Conservation (phyloP, 2,888 invertebrate genomes). For the Stictocephala bisonia region DNA sequence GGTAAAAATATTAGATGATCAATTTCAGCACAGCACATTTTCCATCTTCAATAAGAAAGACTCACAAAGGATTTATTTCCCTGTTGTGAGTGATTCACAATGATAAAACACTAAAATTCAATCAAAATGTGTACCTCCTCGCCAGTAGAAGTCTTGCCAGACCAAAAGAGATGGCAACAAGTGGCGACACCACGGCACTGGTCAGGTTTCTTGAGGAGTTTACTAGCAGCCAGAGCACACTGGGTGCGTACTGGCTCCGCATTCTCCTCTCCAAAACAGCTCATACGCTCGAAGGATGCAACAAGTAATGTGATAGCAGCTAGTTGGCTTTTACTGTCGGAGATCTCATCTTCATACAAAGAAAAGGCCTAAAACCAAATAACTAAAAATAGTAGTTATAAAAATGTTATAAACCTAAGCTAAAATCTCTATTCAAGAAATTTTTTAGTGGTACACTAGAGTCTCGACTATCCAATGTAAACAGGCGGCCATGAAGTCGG, state of each 20-base stretch:
- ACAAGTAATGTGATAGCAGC: constrained; percentile 96
- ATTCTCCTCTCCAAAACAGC: constrained; percentile 96
- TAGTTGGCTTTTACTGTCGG: constrained; percentile 95
- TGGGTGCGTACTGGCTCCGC: constrained; percentile 96
- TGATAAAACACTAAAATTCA: constrained; percentile 15
- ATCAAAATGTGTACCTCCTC: constrained; percentile 65
- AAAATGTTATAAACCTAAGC: no score
- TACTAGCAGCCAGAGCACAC: constrained; percentile 95
- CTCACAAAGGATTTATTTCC: no score
- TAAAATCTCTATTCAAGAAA: no score
- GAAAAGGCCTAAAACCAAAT: constrained; percentile 91
- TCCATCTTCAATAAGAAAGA: no score
- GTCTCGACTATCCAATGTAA: no score
- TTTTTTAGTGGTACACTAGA: no score
- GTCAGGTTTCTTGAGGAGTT: constrained; percentile 97
- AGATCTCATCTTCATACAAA: constrained; percentile 97
- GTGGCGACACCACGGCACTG: constrained; percentile 95
- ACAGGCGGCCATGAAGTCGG: no score
- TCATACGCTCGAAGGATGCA: constrained; percentile 94
- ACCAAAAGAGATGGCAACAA: constrained; percentile 98
- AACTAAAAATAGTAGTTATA: constrained; percentile 4
- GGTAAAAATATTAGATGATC: no score
- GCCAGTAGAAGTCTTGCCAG: constrained; percentile 73
- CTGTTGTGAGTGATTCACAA: no score
- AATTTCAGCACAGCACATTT: no score